phyloP scores from a whole-genome alignment of 2,113 vertebrate species.

The Neotoma lepida region DNA sequence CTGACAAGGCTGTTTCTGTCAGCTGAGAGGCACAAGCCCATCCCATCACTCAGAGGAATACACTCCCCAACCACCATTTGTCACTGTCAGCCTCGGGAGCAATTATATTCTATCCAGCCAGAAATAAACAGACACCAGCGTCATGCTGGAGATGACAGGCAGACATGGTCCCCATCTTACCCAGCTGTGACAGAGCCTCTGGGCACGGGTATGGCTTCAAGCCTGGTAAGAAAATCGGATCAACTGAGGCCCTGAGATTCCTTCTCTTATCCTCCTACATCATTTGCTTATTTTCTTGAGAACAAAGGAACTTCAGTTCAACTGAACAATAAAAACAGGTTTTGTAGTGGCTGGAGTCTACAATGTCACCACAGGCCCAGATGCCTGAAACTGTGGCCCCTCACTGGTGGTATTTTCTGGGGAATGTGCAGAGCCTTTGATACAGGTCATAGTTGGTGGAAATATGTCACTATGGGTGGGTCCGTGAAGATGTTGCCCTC shows the following conservation, averaged over 20 bases:
- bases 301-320: constrained; percentile 1
- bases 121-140: constrained; percentile 79
- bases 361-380: too few relatives aligned
- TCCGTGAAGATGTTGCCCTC: background rate
- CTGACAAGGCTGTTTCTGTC: constrained; percentile 69
- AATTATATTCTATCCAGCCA: constrained; percentile 82
- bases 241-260: background rate
- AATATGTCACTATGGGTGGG: background rate
- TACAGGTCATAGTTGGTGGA: background rate
- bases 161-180: constrained; percentile 52
- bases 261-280: background rate
- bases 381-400: background rate
- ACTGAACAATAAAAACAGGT: background rate
- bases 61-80: constrained; percentile 81
- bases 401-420: background rate
- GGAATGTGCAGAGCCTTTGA: background rate
- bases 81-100: constrained; percentile 83
- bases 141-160: constrained; percentile 72
- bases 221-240: background rate
- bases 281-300: background rate
- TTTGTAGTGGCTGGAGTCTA: background rate
- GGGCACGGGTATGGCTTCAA: background rate
- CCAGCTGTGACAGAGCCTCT: constrained; percentile 46
- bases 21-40: constrained; percentile 57
- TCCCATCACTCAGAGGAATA: constrained; percentile 78